phyloP scores from a whole-genome alignment of 2,888 invertebrate genomes.

The Macaria liturata region DNA sequence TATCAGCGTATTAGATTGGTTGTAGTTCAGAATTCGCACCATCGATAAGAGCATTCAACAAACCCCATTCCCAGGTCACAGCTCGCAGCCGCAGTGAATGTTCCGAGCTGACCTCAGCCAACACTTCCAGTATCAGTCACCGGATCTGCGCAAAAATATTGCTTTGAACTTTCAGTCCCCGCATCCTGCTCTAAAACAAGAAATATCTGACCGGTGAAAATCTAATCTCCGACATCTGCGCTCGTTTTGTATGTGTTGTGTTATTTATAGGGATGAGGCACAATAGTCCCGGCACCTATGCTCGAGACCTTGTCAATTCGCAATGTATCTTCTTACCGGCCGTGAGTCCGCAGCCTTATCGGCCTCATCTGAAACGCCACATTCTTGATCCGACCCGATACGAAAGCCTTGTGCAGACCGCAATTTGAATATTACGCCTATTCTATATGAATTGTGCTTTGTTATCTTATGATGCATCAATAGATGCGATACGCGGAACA shows the following conservation, averaged over 20 bases:
- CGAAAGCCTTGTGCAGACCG: constrained; percentile 43
- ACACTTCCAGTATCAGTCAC: constrained; percentile 28
- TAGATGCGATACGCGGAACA: constrained; percentile 31
- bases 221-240: constrained; percentile 73
- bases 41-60: no score
- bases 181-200: constrained; percentile 58
- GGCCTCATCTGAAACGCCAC: constrained; percentile 63
- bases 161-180: constrained; percentile 49
- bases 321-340: constrained; percentile 52
- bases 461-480: constrained; percentile 35
- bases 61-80: no score
- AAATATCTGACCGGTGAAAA: constrained; percentile 60
- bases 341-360: constrained; percentile 66
- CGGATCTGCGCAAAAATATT: constrained; percentile 38
- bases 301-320: constrained; percentile 62
- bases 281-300: constrained; percentile 40
- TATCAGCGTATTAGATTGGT: no score
- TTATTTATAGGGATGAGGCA: constrained; percentile 45
- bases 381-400: constrained; percentile 58
- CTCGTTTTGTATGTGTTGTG: constrained; percentile 58
- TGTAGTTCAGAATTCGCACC: no score
- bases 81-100: no score
- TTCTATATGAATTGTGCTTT: constrained; percentile 37
- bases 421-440: constrained; percentile 48
- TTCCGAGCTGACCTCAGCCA: constrained; percentile 4